Percentiles rank a stretch among this genome's conserved stretches.
Conservation (phyloP, 2,797 vertebrate species). For the Linurgus olivaceus region DNA sequence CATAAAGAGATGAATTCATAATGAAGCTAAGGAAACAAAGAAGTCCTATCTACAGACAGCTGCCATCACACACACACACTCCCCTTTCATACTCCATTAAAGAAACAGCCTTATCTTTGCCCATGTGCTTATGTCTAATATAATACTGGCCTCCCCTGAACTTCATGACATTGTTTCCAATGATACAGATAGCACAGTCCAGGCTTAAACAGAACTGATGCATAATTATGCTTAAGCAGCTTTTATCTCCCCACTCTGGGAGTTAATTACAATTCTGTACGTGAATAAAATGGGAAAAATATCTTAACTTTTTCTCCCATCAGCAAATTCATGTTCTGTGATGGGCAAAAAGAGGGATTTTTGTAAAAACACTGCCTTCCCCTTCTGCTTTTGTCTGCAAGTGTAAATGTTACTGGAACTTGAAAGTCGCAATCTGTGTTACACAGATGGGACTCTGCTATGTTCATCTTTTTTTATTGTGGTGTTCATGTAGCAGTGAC, state of each 20-base stretch:
- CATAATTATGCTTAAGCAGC: not conserved
- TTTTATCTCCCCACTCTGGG: not conserved
- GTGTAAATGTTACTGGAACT: not conserved
- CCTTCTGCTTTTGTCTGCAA: not conserved
- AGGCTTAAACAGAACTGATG: not conserved
- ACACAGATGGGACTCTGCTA: not conserved
- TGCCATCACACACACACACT: not conserved
- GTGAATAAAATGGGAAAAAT: not conserved
- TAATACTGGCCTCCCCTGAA: not conserved
- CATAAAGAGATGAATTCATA: conserved; percentile 11
- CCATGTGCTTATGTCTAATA: not conserved
- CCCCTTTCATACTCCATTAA: not conserved
- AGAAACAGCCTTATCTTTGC: not conserved
- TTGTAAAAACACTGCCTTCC: not conserved
- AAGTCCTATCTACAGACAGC: not conserved
- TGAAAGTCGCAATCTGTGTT: not conserved
- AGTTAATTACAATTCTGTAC: not conserved
- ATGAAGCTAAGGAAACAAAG: not conserved
- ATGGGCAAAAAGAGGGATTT: not conserved
- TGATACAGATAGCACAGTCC: not conserved
- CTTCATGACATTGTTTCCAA: not conserved
- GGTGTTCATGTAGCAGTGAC: not conserved
- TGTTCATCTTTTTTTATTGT: not conserved
- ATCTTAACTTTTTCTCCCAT: not conserved
- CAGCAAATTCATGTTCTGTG: not conserved